phyloP scores from a whole-genome alignment of 2,797 vertebrate genomes.

The Schizothorax lantsangensis region DNA sequence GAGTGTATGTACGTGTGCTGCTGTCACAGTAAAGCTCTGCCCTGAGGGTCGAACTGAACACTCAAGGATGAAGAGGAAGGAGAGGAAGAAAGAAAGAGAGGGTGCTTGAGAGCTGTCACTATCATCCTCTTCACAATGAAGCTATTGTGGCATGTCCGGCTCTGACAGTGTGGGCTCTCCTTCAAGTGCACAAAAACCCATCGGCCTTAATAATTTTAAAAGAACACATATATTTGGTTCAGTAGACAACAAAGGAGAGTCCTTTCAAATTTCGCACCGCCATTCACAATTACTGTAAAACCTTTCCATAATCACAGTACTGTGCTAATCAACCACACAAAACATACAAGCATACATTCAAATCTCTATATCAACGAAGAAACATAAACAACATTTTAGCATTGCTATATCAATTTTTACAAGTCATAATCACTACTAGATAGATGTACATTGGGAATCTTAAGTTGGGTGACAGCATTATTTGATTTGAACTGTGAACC shows the following conservation, averaged over 20 bases:
- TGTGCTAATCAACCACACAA: not conserved
- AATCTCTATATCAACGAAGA: not conserved
- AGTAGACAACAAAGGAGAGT: not conserved
- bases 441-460: not conserved
- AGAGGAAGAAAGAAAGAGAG: constrained; percentile 26
- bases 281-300: not conserved
- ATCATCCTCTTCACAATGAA: constrained; percentile 66
- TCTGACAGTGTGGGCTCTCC: constrained; percentile 71
- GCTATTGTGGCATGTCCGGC: constrained; percentile 59
- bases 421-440: not conserved
- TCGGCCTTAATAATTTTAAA: constrained; percentile 78
- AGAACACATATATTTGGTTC: constrained; percentile 57
- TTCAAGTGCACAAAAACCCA: constrained; percentile 78
- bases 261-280: constrained; percentile 35
- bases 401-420: not conserved
- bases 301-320: not conserved
- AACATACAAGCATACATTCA: not conserved
- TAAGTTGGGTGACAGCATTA: not conserved
- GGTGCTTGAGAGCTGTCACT: constrained; percentile 76
- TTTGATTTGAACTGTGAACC: not conserved
- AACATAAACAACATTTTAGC: not conserved
- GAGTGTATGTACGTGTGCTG: constrained; percentile 10
- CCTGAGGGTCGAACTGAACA: constrained; percentile 47
- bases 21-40: constrained; percentile 41
- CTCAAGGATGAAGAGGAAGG: constrained; percentile 47